These are phyloP conservation scores for Linyphia triangularis DNA, from an alignment of 2,888 invertebrate species.

Conservation along the genomic window DNA sequence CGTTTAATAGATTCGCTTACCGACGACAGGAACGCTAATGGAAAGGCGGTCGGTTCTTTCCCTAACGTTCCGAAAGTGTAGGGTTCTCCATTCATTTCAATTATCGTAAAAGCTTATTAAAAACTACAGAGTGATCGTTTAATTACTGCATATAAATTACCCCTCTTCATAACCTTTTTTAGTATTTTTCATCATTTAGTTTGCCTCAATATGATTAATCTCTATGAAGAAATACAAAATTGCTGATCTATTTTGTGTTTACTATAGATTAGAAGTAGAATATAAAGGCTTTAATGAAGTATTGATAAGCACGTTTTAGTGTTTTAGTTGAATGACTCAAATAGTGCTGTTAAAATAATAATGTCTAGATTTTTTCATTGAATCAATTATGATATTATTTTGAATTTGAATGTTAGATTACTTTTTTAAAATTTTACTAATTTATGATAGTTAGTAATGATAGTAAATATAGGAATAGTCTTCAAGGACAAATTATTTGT, in stretches of 20 bases:
- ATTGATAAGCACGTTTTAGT: not conserved
- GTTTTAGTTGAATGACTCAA: too few relatives aligned
- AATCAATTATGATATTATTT: too few relatives aligned
- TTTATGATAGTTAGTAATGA: too few relatives aligned
- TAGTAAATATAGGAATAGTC: too few relatives aligned
- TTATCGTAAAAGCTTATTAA: constrained; percentile 63
- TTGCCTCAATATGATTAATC: constrained; percentile 19
- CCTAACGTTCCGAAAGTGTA: constrained; percentile 19
- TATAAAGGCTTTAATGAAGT: not conserved
- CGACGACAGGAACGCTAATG: constrained; percentile 11
- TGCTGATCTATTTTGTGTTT: constrained; percentile 25
- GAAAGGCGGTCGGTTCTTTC: constrained; percentile 26
- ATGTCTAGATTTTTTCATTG: too few relatives aligned
- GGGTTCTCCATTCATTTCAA: constrained; percentile 39
- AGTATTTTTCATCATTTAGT: constrained; percentile 23
- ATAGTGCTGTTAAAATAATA: too few relatives aligned
- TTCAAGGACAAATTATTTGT: too few relatives aligned
- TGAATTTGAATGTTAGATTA: too few relatives aligned
- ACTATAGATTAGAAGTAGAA: not conserved
- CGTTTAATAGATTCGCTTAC: not conserved
- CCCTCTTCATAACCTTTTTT: constrained; percentile 11
- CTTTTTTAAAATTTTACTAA: too few relatives aligned
- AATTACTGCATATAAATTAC: constrained; percentile 55
- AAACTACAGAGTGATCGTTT: constrained; percentile 29
- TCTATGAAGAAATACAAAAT: not conserved